Evolutionary conservation across 2,113 vertebrate species (phyloP).

Genomic region (Crypturellus undulatus): DNA sequence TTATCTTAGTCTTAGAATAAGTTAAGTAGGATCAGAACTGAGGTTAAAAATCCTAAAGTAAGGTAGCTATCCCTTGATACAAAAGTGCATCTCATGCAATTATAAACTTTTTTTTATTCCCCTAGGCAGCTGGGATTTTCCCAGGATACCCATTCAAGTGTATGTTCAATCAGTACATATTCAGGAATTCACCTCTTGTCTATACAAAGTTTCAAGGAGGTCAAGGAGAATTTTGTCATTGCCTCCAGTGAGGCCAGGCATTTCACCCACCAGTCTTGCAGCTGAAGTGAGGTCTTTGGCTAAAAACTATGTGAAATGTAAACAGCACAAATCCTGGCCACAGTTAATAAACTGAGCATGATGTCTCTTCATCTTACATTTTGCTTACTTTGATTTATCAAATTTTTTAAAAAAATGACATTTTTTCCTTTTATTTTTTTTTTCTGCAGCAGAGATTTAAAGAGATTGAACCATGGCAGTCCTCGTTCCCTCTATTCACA

Average conservation of each 20-base stretch:
- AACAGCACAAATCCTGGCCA: not conserved
- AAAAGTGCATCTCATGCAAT: conserved; percentile 60
- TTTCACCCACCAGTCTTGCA: conserved; percentile 46
- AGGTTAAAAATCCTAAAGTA: conserved; percentile 55
- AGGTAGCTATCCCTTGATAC: conserved; percentile 43
- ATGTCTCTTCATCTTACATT: not conserved
- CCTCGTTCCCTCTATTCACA: not conserved
- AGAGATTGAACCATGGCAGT: not conserved
- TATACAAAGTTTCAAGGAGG: conserved; percentile 72
- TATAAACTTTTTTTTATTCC: conserved; percentile 62
- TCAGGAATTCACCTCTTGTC: conserved; percentile 72
- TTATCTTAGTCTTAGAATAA: not conserved
- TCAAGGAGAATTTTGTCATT: conserved; percentile 71
- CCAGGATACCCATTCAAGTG: conserved; percentile 71
- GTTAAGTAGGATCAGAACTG: conserved; percentile 12
- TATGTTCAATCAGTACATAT: conserved; percentile 67
- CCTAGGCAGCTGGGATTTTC: conserved; percentile 68
- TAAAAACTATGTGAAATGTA: conserved; percentile 39
- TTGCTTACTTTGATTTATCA: not conserved
- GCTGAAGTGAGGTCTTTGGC: conserved; percentile 37
- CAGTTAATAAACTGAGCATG: not conserved
- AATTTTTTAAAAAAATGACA: not conserved
- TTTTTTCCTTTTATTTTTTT: not conserved
- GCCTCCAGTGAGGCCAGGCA: conserved; percentile 53
- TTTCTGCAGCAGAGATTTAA: not conserved